These are phyloP conservation scores for Rhabdomys pumilio DNA, from an alignment of 2,797 vertebrate genomes.

Conservation along the genomic window DNA sequence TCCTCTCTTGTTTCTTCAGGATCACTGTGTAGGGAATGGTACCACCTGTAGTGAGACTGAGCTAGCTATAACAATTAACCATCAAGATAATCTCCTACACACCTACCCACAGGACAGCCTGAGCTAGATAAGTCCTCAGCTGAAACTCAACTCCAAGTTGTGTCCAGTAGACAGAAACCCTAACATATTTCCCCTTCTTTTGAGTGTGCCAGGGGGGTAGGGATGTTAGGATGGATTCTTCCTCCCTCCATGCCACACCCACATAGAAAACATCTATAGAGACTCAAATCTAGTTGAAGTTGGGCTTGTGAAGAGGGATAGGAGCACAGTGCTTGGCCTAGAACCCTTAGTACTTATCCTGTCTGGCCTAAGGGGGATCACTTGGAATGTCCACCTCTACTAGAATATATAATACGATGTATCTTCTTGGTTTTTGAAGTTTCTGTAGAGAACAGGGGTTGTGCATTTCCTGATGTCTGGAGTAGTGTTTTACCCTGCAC, in stretches of 20 bases:
- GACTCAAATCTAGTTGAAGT: not conserved
- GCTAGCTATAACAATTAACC: not conserved
- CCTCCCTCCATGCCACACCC: not conserved
- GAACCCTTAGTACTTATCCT: not conserved
- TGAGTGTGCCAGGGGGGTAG: not conserved
- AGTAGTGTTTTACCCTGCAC: not conserved
- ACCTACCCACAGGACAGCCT: not conserved
- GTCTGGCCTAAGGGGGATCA: not conserved
- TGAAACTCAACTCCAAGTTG: not conserved
- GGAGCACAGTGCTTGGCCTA: not conserved
- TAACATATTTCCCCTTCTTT: not conserved
- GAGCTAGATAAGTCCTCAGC: not conserved
- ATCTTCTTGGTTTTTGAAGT: not conserved
- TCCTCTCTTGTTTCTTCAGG: not conserved
- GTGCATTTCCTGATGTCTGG: not conserved
- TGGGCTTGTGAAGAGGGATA: not conserved
- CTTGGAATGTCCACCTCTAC: not conserved
- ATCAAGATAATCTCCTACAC: not conserved
- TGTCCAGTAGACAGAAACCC: not conserved
- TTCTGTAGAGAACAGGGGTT: not conserved
- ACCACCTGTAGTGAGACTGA: not conserved
- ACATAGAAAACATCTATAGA: not conserved
- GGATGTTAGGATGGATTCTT: not conserved
- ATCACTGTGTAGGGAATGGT: not conserved
- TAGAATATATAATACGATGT: not conserved